Base-by-base conservation (phyloP, 2,113 vertebrate species). In the Nothobranchius kuhntae region DNA sequence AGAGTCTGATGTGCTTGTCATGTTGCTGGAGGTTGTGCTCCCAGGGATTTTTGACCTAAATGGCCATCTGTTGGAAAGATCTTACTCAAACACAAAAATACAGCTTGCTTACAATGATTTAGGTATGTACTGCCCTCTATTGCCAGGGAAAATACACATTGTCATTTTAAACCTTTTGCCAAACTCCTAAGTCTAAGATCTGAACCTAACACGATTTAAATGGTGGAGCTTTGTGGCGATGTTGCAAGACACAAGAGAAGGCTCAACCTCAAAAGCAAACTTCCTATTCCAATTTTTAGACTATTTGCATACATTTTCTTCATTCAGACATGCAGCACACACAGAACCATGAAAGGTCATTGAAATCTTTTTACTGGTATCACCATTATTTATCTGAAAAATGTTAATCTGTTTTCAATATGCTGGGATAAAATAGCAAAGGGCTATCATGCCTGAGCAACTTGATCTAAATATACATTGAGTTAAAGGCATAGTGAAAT, bases 301-400 rank as follows among this genome's bases (percentile, higher is more conserved):
- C 8, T 58, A 44, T 79, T 77, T 72, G 53, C 36, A 68, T 71
- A 65, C 53, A 65, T 62, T 35, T 24, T 40, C 35, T 45, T 14
- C 42, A 71, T 79, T 79, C 48, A 53, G 35, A 38, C 64, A 65
- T 21, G 21, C 2, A 56, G 38, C 11, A 15, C 1, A 46, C 4
- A 70, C 17, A 53, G n/a, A 76, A 46, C 26, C 24, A 61, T 3
- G 14, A 38, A 45, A 13, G 36, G 63, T 21, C 13, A 9, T 75
- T 14, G 58, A 47, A 64, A 53, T 9, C 7, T 26, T 58, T 15
- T 44, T 13, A 35, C 26, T 55, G 47, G 7, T 48, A 6, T 7
- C 14, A n/a, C 15, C 6, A 48, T 48, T 2, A 50, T 44, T 56
- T 54, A 40, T 40, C 38, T 40, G 38, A 40, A 40, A 40, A 40